These are phyloP conservation scores for Enteromius radiatus DNA, from an alignment of 2,797 vertebrate species.

Conservation along the genomic window DNA sequence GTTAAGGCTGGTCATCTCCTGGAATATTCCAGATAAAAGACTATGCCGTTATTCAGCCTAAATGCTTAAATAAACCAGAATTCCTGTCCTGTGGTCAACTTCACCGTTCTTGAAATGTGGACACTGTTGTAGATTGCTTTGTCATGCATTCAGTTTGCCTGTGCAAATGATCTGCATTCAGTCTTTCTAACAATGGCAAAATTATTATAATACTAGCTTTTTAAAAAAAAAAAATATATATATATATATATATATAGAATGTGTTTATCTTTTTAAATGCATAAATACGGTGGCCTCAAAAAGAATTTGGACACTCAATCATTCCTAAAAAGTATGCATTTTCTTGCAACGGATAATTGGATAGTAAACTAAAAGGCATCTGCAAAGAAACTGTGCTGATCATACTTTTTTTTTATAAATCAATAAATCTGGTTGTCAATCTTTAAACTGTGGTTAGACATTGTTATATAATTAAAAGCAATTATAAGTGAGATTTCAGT, in stretches of 20 bases:
- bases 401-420: not conserved
- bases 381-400: not conserved
- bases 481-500: not conserved
- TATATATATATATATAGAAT: too few relatives aligned
- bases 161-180: not conserved
- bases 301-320: not conserved
- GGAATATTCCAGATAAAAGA: slow-evolving; percentile 25
- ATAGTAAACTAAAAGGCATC: not conserved
- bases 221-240: not conserved
- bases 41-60: not conserved
- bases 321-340: not conserved
- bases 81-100: slow-evolving; percentile 44
- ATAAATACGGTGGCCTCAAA: not conserved
- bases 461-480: not conserved
- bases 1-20: slow-evolving; percentile 27
- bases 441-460: not conserved
- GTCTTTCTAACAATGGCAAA: not conserved
- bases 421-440: too few relatives aligned
- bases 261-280: not conserved
- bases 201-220: not conserved
- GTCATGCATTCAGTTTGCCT: slow-evolving; percentile 13
- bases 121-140: slow-evolving; percentile 16
- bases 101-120: slow-evolving; percentile 41
- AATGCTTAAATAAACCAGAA: not conserved
- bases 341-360: not conserved